Evolutionary conservation across 2,113 vertebrate species (phyloP), one percentile per base, ranked within the genome.

Genomic region (Corydoras maculifer): DNA sequence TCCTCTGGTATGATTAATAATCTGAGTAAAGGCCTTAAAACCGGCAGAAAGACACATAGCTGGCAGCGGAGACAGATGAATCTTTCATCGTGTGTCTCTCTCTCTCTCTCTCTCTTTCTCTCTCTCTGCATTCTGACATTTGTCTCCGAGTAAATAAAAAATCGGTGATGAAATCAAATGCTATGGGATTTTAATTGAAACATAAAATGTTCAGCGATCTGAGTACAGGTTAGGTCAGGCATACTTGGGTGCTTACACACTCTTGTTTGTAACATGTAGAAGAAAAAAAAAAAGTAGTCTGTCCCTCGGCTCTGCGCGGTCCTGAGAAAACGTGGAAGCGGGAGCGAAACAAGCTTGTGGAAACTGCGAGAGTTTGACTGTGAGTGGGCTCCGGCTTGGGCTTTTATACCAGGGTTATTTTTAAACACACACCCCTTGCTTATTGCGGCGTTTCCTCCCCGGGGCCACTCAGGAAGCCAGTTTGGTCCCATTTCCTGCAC

Each of bases 391-490:
- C 90, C 89, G 90, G 82, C 1, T 59, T 85, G 3, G 73, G 84
- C 90, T 81, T 97, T 97, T 91, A 97, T 97, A 97, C 97, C 86
- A 84, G 1, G 59, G 95, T 94, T 98, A 98, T 98, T 98, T 98
- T 97, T 98, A 97, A 92, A 91, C 89, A 30, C 88, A 82, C 90
- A 71, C 92, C 91, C 91, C 91, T 87, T 87, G 90, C 90, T 91
- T 90, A 92, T 93, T 91, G 91, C 91, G 84, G 86, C 68, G 88
- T 88, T 93, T 92, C 93, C 94, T 94, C 88, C 88, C 86, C 73
- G 85, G 35, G 87, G 87, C 85, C 84, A 84, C 85, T 91, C 94
- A 97, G 95, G 95, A 98, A 98, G 89, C 91, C 90, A 81, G 81
- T 90, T 93, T 90, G 91, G 92, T 91, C 87, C 86, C 79, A 86